Evolutionary conservation across 2,797 vertebrate species (phyloP).

Genomic region (Ctenochaetus hawaiiensis): DNA sequence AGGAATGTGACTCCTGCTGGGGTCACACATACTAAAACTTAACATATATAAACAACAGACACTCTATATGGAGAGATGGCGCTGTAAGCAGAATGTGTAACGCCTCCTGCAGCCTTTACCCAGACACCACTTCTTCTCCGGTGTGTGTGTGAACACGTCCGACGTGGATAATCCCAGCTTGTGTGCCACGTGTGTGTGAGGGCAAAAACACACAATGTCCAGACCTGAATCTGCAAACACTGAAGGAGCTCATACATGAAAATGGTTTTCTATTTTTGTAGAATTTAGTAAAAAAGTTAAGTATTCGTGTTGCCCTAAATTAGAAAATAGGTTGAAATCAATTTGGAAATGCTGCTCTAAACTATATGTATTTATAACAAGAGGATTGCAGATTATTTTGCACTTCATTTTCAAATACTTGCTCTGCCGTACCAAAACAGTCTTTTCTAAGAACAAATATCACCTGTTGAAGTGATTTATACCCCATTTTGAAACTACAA

Average conservation of each 20-base stretch:
- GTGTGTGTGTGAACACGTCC: no score
- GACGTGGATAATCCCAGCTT: no score
- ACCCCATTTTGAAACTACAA: slow-evolving; percentile 44
- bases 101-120: no score
- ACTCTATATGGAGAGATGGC: no score
- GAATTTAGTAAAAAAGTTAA: background rate
- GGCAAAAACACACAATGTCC: no score
- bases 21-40: slow-evolving; percentile 36
- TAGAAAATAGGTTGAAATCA: background rate
- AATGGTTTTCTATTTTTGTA: background rate
- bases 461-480: slow-evolving; percentile 28
- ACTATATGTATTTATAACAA: background rate
- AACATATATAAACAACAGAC: slow-evolving; percentile 9
- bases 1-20: slow-evolving; percentile 33
- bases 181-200: no score
- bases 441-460: background rate
- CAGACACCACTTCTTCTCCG: no score
- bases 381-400: no score
- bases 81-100: no score
- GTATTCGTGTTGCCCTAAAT: background rate
- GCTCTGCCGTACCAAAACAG: background rate
- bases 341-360: background rate
- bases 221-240: no score
- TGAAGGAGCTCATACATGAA: no score
- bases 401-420: background rate